Base-by-base conservation (phyloP, 1,140 invertebrate genomes). In the Oncopeltus fasciatus region DNA sequence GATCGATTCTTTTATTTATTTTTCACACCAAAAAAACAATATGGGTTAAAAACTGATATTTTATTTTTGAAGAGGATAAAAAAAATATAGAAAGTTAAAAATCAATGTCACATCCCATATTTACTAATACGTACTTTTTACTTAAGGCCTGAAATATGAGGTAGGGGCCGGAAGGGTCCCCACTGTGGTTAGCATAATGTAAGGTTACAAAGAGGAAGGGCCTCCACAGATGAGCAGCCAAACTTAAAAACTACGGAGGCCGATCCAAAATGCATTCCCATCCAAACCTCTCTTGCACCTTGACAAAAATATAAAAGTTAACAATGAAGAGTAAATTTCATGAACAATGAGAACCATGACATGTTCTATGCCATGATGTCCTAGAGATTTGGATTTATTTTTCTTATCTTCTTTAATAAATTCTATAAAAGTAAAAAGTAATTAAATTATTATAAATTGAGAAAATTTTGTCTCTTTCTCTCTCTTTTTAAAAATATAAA, bases 211-310 rank as follows among this genome's bases (percentile, higher is more conserved):
- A 53, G 24, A 53, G 49, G 49, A 53, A 53, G 49, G 49, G 49
- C 49, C 49, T 53, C 49, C 49, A 53, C 20, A 53, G 21, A 24
- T 53, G 49, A 53, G 49, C 49, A 24, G 49, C 49, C 49, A 53
- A 8, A 53, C 49, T 53, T 53, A 57, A 57, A 57, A 57, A 57
- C 56, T 31, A 57, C 31, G 56, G 56, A 33, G 33, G 56, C 28
- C 56, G 56, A 57, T 57, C 56, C 56, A 57, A 31, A 33, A 38
- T 57, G 56, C 56, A 57, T 57, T 57, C 56, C 56, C 56, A 57
- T 57, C 56, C 56, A 57, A 57, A 57, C 56, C 21, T 56, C 51
- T 57, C 56, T 57, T 57, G 26, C 56, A 57, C 56, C 56, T 57
- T 57, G 56, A 57, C 56, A 57, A 29, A 57, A 57, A 57, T 33